Evolutionary conservation across 2,113 vertebrate genomes (phyloP), one percentile per base, ranked within the genome.

Genomic region (Cardinalis cardinalis): DNA sequence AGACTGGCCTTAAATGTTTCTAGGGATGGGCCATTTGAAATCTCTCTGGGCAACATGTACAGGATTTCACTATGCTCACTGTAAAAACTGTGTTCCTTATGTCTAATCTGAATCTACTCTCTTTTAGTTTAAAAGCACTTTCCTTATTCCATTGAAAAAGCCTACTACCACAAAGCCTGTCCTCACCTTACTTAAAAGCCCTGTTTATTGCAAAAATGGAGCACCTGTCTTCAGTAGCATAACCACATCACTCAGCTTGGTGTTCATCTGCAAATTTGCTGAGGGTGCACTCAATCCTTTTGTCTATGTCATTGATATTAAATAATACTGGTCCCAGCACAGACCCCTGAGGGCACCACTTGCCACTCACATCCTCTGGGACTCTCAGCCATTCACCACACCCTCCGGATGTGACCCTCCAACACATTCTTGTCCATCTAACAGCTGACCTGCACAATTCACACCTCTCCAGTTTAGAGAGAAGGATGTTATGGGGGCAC

Each of bases 181-280:
- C 11, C 6, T 9, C 2, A 2, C 32, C 13, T 65, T 60, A 66
- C n/a, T 52, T 26, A 55, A 10, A 56, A 28, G 52, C 3, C 5
- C 2, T 3, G 3, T 58, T 70, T 48, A 72, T 2, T 12, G 3
- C 18, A 56, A 60, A 21, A 70, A 44, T 5, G 17, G 53, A 14
- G 31, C 6, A 21, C 13, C 0, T 1, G 0, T 41, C n/a, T 14
- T 63, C 43, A 40, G 13, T 1, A 3, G 2, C 3, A 8, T 21
- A 53, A 53, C 19, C 0, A 0, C 21, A 34, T 3, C 49, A 49
- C 29, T 14, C 40, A 55, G 29, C 19, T 26, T 28, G 9, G 8
- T 52, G 61, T 38, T 38, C 3, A 7, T 9, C 52, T 26, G 29
- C 6, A 63, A n/a, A 80, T n/a, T 0, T 63, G 3, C 34, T 49